Conservation (phyloP, 2,113 vertebrate species). For the Myodes glareolus region DNA sequence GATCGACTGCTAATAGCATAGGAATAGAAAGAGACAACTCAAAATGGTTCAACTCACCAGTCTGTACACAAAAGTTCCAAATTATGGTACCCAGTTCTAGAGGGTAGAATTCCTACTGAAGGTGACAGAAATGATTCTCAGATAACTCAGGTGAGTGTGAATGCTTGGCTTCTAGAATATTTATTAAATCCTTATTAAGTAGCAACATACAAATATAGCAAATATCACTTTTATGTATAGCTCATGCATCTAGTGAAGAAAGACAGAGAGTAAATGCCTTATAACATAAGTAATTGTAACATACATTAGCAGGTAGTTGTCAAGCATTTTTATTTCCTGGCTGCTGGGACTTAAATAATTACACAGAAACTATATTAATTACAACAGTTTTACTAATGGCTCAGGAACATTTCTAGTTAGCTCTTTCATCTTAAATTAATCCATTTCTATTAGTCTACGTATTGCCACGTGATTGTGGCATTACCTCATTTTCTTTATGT, state of each 20-base stretch:
- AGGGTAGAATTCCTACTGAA: background rate
- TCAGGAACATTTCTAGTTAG: too few relatives aligned
- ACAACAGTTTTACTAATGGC: too few relatives aligned
- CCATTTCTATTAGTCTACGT: too few relatives aligned
- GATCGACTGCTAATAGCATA: rapidly evolving
- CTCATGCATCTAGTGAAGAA: background rate
- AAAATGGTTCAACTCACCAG: background rate
- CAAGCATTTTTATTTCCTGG: too few relatives aligned
- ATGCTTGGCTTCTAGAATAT: slow-evolving; percentile 2
- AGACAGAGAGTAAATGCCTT: background rate
- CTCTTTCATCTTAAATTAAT: too few relatives aligned
- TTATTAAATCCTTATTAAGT: background rate
- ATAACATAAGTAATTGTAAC: background rate
- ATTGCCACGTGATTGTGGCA: too few relatives aligned
- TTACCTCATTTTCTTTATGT: too few relatives aligned
- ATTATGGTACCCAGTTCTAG: background rate
- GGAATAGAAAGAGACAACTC: background rate
- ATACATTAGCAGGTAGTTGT: background rate
- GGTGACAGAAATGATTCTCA: slow-evolving; percentile 22
- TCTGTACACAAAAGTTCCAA: background rate
- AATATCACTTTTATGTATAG: background rate
- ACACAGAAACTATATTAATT: too few relatives aligned
- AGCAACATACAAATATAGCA: background rate
- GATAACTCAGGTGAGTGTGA: background rate
- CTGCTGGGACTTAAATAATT: too few relatives aligned